Evolutionary conservation across 2,797 vertebrate species (phyloP), one percentile per base, ranked within the genome.

Genomic region (Benthosema pterotum): DNA sequence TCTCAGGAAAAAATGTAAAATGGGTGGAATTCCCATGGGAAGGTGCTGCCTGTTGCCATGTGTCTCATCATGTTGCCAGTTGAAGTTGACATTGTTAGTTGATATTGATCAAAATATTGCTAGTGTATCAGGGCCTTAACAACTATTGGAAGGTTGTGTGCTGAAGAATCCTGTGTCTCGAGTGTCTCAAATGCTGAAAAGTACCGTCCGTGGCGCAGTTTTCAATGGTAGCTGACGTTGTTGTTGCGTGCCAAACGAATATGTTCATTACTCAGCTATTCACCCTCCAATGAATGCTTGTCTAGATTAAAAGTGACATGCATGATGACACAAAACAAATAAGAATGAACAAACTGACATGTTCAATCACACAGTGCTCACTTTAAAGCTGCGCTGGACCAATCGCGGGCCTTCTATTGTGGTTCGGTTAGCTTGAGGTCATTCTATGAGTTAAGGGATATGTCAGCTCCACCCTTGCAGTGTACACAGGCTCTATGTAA

Each of bases 351-450:
- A 60, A 70, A 32, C 60, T 75, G 82, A 80, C 81, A 73, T 60
- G 65, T 63, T 60, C 14, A 75, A 81, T 87, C 71, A 63, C 38
- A 25, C 63, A 58, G 64, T 53, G 52, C 59, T 71, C 54, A 47
- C 52, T 16, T 72, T 57, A 13, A 66, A 56, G 58, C 72, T 49
- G 45, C 17, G 48, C 63, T 66, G 11, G 75, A 54, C 67, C 60
- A 58, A 66, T 80, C 60, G 15, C 19, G 50, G 63, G 63, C 11
- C 60, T 60, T 64, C 69, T 53, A 18, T 62, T 54, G 66, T 64
- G 61, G 46, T 78, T 66, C 67, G 77, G 80, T 69, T 60, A 79
- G 70, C 75, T 83, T 89, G 87, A 91, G 84, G 72, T 89, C 87
- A 89, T 87, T 69, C 66, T 60, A 8, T 82, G 78, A 86, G 79